Evolutionary conservation across 53 echinoderm and acorn worm species (phyloP).

Genomic region (Arbacia lixula): DNA sequence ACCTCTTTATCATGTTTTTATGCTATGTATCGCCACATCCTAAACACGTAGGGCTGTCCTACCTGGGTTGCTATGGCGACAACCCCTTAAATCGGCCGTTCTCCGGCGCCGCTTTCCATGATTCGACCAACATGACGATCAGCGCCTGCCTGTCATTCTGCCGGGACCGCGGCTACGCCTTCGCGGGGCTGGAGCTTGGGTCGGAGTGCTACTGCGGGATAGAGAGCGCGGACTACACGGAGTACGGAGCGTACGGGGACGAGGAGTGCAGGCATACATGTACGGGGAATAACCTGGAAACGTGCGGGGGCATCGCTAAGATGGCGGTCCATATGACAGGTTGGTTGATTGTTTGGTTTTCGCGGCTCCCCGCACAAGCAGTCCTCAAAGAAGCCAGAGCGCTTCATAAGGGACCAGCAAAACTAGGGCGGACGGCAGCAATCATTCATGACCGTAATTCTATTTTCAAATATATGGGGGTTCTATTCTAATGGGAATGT

Average conservation of each 20-base stretch:
- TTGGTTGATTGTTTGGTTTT: no score
- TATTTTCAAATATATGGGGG: no score
- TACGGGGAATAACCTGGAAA: conserved; percentile 12
- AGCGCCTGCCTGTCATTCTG: conserved; percentile 52
- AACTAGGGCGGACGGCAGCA: no score
- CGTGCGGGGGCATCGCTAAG: conserved; percentile 38
- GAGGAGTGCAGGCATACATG: conserved; percentile 9
- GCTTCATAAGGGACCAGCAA: no score
- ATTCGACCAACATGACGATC: conserved; percentile 49
- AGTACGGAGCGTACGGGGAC: background rate
- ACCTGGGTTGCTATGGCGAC: conserved; percentile 64
- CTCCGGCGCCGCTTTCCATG: conserved; percentile 17
- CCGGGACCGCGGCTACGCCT: conserved; percentile 16
- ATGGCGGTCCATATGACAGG: conserved; percentile 29
- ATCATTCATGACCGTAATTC: no score
- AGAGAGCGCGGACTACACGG: conserved; percentile 9
- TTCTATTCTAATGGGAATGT: no score
- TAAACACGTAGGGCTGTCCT: conserved; percentile 4
- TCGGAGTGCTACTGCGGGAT: conserved; percentile 70
- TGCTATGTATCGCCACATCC: no score
- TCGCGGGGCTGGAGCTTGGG: conserved; percentile 67
- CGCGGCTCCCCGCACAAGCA: no score
- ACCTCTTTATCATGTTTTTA: no score
- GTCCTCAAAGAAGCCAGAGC: no score
- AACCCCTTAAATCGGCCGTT: conserved; percentile 15